Evolutionary conservation across 2,888 invertebrate genomes (phyloP).

Genomic region (Acleris literana): DNA sequence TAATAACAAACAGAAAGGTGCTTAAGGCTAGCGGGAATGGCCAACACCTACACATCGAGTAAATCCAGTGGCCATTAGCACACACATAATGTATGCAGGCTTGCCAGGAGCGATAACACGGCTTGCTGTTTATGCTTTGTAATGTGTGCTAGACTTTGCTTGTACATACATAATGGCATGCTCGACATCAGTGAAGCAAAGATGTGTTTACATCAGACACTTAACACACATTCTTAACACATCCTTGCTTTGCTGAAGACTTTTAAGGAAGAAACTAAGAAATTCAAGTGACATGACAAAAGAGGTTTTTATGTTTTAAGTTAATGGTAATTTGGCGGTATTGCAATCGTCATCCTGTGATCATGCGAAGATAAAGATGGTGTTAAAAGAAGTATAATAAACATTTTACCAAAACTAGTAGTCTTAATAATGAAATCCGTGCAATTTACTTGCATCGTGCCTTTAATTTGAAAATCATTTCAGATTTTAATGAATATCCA

Average conservation of each 20-base stretch:
- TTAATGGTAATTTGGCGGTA: too few species aligned
- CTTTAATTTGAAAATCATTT: too few species aligned
- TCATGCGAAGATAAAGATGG: too few species aligned
- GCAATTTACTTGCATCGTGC: too few species aligned
- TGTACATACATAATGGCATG: slow-evolving; percentile 4
- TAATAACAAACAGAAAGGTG: slow-evolving; percentile 22
- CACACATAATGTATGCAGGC: slow-evolving; percentile 36
- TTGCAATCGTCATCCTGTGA: too few species aligned
- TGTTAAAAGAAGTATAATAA: too few species aligned
- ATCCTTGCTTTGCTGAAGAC: too few species aligned
- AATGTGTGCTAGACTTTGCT: slow-evolving; percentile 13
- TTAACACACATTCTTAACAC: neutral
- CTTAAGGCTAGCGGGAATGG: slow-evolving; percentile 32
- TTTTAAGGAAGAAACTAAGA: too few species aligned
- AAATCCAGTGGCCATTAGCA: slow-evolving; percentile 33
- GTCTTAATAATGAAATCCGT: too few species aligned
- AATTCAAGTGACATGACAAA: too few species aligned
- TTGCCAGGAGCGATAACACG: slow-evolving; percentile 33
- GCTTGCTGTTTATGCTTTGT: slow-evolving; percentile 32
- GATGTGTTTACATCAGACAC: neutral
- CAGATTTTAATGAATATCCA: neutral
- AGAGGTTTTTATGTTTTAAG: too few species aligned
- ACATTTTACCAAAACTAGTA: too few species aligned
- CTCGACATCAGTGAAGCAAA: neutral
- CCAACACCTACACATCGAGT: slow-evolving; percentile 34